Percentiles rank a stretch among this genome's conserved stretches.
phyloP scores from a whole-genome alignment of 2,888 invertebrate genomes.

The Agonum fuliginosum region DNA sequence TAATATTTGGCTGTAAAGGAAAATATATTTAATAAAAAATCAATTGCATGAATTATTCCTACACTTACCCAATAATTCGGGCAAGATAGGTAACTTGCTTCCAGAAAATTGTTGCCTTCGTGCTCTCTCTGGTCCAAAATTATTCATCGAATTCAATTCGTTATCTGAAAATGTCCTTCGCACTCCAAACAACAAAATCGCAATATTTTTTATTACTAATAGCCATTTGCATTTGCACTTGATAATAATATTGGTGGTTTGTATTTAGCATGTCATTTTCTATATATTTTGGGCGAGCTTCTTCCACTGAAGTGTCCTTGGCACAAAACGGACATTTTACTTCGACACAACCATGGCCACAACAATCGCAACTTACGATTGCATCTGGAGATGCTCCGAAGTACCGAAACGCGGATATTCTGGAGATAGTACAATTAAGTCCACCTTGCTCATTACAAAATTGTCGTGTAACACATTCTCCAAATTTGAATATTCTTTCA shows the following conservation, averaged over 20 bases:
- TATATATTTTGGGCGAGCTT: not conserved
- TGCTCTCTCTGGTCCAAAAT: not conserved
- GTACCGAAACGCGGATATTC: not conserved
- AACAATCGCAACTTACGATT: not conserved
- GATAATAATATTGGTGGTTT: not conserved
- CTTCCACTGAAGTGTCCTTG: not conserved
- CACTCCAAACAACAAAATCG: constrained; percentile 21
- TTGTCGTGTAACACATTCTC: not conserved
- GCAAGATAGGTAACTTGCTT: not conserved
- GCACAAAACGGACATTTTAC: constrained; percentile 17
- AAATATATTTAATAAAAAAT: no score
- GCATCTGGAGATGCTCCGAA: constrained; percentile 22
- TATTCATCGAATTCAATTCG: not conserved
- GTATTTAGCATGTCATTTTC: not conserved
- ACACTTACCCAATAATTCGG: not conserved
- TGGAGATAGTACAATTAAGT: not conserved
- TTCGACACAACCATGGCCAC: constrained; percentile 19
- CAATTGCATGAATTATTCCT: no score
- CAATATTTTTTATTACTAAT: not conserved
- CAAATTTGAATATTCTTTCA: not conserved
- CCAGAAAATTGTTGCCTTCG: not conserved
- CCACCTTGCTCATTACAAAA: not conserved
- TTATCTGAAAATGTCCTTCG: not conserved
- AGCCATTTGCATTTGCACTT: not conserved
- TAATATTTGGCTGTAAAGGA: no score